Base-by-base conservation (phyloP, 2,113 vertebrate genomes). In the Chauna torquata region DNA sequence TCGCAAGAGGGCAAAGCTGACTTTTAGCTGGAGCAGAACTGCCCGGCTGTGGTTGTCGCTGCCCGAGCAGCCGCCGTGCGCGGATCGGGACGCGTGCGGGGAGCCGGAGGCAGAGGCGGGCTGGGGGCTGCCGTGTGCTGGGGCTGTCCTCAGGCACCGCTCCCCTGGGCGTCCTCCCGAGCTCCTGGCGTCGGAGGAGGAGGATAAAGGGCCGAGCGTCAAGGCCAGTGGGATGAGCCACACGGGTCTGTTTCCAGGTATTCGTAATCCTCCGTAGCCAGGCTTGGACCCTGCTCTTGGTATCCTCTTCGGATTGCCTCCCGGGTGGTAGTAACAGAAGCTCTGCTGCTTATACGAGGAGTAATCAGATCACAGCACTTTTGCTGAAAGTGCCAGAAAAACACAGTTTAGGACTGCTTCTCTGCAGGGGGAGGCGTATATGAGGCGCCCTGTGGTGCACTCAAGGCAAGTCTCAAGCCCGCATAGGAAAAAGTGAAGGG, bases 361-460 rank as follows among this genome's bases (percentile, higher is more conserved):
- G 27, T 62, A 69, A 27, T 62, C 32, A n/a, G 27, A n/a, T 59
- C 28, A 59, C 57, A 92, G 14, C 52, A 17, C 44, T 30, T 85
- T 94, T 86, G 58, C 36, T 61, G 82, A 69, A 90, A 82, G 68
- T 52, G 34, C 24, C 19, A 36, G 69, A 55, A 87, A 50, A 64
- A 12, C 20, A 2, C 12, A 27, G n/a, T 6, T 79, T 68, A 85
- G 55, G 17, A 34, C 23, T 80, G 58, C 30, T 30, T 55, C 32
- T 82, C 42, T 62, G n/a, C 32, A 45, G 24, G 16, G 14, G 8
- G 2, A 61, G 2, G 13, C 2, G 2, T 61, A 25, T 0, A 0
- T n/a, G 32, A 79, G 42, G 55, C 6, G 3, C 11, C 2, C 14
- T n/a, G 5, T 69, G 18, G 12, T 54, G 62, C 45, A 7, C 13